Base-by-base conservation (phyloP, 2,113 vertebrate species). In the Ceratotherium simum region DNA sequence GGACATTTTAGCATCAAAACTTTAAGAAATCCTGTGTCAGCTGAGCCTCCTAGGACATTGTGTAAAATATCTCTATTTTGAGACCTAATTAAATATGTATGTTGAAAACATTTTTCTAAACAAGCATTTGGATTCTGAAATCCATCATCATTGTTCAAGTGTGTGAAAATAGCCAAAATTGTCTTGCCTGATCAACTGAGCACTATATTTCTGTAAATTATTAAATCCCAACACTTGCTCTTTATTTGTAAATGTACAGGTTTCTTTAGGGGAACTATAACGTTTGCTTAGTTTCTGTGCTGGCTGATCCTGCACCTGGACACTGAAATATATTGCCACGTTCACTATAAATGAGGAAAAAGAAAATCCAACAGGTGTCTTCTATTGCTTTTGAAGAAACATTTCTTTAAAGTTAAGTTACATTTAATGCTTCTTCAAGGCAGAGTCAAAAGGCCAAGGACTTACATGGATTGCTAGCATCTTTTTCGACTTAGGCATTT, bases 61-160 rank as follows among this genome's bases (percentile, higher is more conserved):
- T 86, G 58, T 51, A 69, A 96, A 95, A 23, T 67, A 20, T 64
- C 70, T 46, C 54, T 88, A 33, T 91, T 94, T 91, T 84, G 73
- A 89, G 81, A 75, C n/a, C 18, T 76, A 69, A 91, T 91, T 95
- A 95, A 95, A 93, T 96, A 96, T 60, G n/a, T 69, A 78, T 88
- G 51, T 85, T 91, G 85, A 90, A 91, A 96, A 54, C 60, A 89
- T 81, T 94, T 95, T 91, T 84, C 36, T 88, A 86, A 67, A 75
- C 27, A 75, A 76, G 18, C 27, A 46, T 97, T 80, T 91, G 31
- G n/a, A 42, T 93, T 93, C 67, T 78, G 85, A 90, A 84, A 67
- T 97, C 86, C 85, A 6, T 91, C 36, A 54, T 73, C 69, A 46
- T 95, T 29, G 0, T 62, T 82, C 27, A 91, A 33, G 76, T 62